Conservation (phyloP, 2,113 vertebrate genomes). For the Murina feae region DNA sequence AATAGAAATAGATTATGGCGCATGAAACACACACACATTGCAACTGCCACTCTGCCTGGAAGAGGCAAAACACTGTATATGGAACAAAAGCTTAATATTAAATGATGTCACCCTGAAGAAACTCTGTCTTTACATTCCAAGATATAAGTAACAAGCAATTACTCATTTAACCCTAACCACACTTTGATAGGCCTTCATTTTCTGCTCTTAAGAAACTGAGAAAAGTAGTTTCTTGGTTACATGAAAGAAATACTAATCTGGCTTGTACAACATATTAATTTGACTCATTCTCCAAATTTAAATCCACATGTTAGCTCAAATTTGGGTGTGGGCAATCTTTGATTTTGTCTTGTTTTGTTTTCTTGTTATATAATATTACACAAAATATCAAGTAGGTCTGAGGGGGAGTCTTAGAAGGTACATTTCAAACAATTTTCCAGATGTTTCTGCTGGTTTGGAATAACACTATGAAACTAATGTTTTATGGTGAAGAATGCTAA, state of each 20-base stretch:
- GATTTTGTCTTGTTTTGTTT: neutral
- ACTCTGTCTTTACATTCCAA: neutral
- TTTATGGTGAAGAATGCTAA: neutral
- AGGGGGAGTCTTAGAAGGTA: neutral
- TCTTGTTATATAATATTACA: neutral
- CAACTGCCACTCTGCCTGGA: neutral
- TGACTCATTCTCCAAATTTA: neutral
- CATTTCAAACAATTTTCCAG: neutral
- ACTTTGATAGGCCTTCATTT: neutral
- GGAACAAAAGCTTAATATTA: neutral
- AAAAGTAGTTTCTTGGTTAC: neutral
- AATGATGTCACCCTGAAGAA: neutral
- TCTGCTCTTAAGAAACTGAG: neutral
- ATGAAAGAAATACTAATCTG: neutral
- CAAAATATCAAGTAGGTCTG: neutral
- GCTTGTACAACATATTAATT: neutral
- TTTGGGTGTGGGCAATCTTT: neutral
- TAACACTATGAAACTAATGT: neutral
- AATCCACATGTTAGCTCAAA: neutral
- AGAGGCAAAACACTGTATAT: neutral
- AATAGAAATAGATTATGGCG: neutral
- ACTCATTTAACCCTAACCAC: neutral
- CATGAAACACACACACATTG: neutral
- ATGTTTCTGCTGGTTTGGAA: neutral
- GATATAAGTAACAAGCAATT: neutral